These are phyloP conservation scores for Rhabdophis nuchalis DNA, from an alignment of 2,797 vertebrate genomes.

Conservation along the genomic window DNA sequence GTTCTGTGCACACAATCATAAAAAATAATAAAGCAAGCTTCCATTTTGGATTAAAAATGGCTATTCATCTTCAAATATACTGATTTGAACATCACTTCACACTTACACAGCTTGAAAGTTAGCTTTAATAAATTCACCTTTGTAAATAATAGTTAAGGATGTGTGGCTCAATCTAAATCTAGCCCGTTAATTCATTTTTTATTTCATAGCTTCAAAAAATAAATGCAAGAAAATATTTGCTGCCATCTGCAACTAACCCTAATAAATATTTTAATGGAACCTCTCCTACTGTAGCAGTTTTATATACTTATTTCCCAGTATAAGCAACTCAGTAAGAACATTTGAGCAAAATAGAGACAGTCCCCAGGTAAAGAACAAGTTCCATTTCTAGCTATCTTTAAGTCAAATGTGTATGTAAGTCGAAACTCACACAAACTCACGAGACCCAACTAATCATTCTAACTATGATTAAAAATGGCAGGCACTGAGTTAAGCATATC, in stretches of 20 bases:
- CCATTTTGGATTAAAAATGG: not conserved
- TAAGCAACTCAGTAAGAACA: not conserved
- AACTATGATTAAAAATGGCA: not conserved
- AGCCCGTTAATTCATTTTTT: not conserved
- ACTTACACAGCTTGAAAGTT: not conserved
- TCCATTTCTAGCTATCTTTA: not conserved
- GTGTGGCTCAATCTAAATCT: not conserved
- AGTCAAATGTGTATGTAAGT: not conserved
- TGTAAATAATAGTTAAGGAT: not conserved
- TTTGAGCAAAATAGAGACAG: not conserved
- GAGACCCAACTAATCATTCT: no score
- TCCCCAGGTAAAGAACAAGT: not conserved
- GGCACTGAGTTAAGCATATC: not conserved
- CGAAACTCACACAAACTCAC: not conserved
- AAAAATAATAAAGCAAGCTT: not conserved
- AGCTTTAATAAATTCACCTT: not conserved
- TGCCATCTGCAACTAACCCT: not conserved
- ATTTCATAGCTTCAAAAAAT: not conserved
- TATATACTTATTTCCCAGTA: not conserved
- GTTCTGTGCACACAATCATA: constrained; percentile 71
- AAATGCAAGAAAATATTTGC: not conserved
- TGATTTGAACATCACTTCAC: not conserved
- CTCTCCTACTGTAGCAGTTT: not conserved
- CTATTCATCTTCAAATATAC: not conserved
- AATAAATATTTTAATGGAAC: not conserved